Evolutionary conservation across 2,113 vertebrate genomes (phyloP).

Genomic region (Heterotilapia buettikoferi): DNA sequence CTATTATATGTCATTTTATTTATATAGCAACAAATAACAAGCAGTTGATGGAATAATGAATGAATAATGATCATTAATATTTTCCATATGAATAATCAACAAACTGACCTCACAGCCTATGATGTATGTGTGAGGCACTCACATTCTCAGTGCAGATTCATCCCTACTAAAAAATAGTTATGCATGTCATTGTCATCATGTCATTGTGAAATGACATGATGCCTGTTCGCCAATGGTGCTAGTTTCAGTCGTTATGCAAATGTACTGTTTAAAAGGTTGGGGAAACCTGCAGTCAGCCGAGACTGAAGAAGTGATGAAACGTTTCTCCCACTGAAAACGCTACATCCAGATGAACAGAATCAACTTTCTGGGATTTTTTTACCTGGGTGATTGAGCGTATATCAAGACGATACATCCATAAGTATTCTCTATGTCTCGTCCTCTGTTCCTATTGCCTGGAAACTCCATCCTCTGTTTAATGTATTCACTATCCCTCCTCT

Average conservation of each 20-base stretch:
- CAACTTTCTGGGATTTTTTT: background rate
- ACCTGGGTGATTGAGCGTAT: background rate
- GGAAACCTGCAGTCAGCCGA: background rate
- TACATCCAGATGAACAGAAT: background rate
- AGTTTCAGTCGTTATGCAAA: background rate
- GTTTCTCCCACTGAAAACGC: background rate
- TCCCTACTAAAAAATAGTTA: too few species aligned
- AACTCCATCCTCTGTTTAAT: background rate
- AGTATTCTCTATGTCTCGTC: background rate
- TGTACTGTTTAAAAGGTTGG: background rate
- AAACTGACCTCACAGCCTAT: background rate
- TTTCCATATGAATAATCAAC: background rate
- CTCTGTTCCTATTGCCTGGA: background rate
- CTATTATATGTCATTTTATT: background rate
- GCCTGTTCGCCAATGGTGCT: background rate
- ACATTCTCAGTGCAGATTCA: too few species aligned
- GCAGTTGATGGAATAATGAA: background rate
- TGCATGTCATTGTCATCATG: too few species aligned
- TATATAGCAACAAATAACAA: background rate
- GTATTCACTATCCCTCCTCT: background rate
- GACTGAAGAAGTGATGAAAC: background rate
- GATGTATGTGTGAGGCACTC: too few species aligned
- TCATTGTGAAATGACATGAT: too few species aligned
- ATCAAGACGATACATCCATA: background rate
- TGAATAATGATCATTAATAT: background rate